phyloP scores from a whole-genome alignment of 2,113 vertebrate species.

The Chloebia gouldiae region DNA sequence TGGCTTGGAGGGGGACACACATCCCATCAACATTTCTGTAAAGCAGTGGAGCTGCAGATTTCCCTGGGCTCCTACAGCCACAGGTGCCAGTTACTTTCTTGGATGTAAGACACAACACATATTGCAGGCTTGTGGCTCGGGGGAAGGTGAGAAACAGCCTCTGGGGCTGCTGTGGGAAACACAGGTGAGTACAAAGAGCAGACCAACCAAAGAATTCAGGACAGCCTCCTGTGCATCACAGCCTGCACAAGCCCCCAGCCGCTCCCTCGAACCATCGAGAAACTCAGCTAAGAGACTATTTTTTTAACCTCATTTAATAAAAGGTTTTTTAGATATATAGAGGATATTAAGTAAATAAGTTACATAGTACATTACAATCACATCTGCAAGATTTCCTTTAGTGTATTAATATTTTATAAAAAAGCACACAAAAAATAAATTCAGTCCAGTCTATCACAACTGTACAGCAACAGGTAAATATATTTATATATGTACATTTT shows the following conservation, averaged over 20 bases:
- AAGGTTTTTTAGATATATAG: slow-evolving; percentile 77
- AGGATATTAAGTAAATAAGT: slow-evolving; percentile 84
- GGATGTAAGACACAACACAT: not conserved
- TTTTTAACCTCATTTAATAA: slow-evolving; percentile 83
- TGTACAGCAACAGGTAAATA: slow-evolving; percentile 82
- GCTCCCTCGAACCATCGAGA: not conserved
- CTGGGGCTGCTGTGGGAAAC: not conserved
- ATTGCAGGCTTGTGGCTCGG: not conserved
- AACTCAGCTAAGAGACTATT: not conserved
- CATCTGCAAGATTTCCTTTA: slow-evolving; percentile 82
- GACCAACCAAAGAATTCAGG: fast-evolving
- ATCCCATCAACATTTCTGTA: not conserved
- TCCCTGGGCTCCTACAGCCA: not conserved
- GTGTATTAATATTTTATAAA: slow-evolving; percentile 85
- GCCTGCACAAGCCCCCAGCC: fast-evolving
- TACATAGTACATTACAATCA: slow-evolving; percentile 84
- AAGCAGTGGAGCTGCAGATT: not conserved
- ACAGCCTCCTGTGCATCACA: not conserved
- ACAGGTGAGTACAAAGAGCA: not conserved
- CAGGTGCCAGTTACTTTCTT: not conserved
- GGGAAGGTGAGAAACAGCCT: not conserved
- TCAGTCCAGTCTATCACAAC: slow-evolving; percentile 80
- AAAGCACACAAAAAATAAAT: slow-evolving; percentile 85
- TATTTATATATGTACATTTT: slow-evolving; percentile 74
- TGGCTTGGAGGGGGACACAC: not conserved